These are phyloP conservation scores for Diachasmimorpha longicaudata DNA, from an alignment of 1,140 invertebrate species.

Conservation along the genomic window DNA sequence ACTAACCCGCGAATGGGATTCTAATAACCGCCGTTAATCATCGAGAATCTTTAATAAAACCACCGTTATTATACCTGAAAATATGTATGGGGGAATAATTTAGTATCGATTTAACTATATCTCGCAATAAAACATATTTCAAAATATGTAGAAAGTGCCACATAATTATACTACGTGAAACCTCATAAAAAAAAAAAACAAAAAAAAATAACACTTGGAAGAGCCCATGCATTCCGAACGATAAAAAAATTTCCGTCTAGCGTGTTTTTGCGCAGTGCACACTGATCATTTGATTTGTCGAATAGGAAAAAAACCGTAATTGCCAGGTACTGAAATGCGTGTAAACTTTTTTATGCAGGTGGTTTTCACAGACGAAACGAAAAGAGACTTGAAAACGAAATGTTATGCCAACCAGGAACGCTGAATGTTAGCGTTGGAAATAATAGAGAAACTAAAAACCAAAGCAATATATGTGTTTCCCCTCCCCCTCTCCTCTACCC, in stretches of 20 bases:
- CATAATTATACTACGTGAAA: neutral
- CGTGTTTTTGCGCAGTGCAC: conserved; percentile 22
- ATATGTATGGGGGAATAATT: neutral
- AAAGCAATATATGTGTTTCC: neutral
- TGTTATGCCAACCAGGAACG: neutral
- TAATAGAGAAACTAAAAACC: conserved; percentile 41
- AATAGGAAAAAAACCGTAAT: conserved; percentile 10
- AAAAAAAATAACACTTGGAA: neutral
- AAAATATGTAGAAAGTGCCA: neutral
- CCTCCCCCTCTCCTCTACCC: too few species aligned
- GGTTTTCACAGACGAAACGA: conserved; percentile 19
- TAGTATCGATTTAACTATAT: neutral
- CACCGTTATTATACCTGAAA: neutral
- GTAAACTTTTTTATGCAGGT: conserved; percentile 35
- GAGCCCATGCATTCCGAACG: neutral
- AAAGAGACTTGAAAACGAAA: conserved; percentile 37
- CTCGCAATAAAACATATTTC: neutral
- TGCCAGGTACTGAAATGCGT: neutral
- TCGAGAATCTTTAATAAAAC: neutral
- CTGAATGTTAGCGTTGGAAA: conserved; percentile 34
- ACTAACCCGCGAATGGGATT: neutral
- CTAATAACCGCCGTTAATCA: neutral
- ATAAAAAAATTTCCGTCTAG: conserved; percentile 23
- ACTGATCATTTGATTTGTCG: conserved; percentile 36
- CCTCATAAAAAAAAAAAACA: neutral